Percentiles rank a stretch among this genome's conserved stretches.
Conservation (phyloP, 2,113 vertebrate genomes). For the Polyodon spathula region DNA sequence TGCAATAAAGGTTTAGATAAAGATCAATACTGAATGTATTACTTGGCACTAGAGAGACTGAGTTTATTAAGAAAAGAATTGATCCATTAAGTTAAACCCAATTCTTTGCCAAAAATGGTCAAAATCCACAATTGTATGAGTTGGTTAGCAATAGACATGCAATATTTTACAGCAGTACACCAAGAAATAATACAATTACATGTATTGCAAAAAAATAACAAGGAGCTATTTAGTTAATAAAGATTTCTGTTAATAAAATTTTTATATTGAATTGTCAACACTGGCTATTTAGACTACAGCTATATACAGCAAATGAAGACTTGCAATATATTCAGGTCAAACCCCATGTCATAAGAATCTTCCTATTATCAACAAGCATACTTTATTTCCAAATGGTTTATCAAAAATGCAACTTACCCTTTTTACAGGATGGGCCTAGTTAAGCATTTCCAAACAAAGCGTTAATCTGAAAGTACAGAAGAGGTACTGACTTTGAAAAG, state of each 20-base stretch:
- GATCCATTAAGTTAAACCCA: slow-evolving; percentile 80
- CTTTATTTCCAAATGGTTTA: too few relatives aligned
- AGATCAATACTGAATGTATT: slow-evolving; percentile 82
- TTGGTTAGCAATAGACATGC: background rate
- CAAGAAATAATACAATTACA: slow-evolving; percentile 18
- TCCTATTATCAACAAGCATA: too few relatives aligned
- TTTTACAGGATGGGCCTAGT: too few relatives aligned
- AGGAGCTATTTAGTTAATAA: slow-evolving; percentile 23
- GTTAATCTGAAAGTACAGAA: too few relatives aligned
- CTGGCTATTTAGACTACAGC: too few relatives aligned
- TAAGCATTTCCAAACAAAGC: too few relatives aligned
- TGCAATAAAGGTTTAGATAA: slow-evolving; percentile 62
- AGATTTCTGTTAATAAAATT: background rate
- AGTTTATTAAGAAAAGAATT: slow-evolving; percentile 84
- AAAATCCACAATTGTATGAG: slow-evolving; percentile 44
- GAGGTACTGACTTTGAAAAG: too few relatives aligned
- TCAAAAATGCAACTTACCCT: too few relatives aligned
- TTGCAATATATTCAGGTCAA: too few relatives aligned
- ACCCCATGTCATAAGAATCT: too few relatives aligned
- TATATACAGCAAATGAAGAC: too few relatives aligned
- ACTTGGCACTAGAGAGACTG: slow-evolving; percentile 73
- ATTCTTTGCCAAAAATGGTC: slow-evolving; percentile 72
- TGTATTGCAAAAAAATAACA: slow-evolving; percentile 22
- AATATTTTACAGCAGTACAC: slow-evolving; percentile 6
- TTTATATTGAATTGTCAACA: too few relatives aligned